Percentiles rank a stretch among this genome's conserved stretches.
Conservation (phyloP, 2,797 vertebrate species). For the Sebastes variabilis region DNA sequence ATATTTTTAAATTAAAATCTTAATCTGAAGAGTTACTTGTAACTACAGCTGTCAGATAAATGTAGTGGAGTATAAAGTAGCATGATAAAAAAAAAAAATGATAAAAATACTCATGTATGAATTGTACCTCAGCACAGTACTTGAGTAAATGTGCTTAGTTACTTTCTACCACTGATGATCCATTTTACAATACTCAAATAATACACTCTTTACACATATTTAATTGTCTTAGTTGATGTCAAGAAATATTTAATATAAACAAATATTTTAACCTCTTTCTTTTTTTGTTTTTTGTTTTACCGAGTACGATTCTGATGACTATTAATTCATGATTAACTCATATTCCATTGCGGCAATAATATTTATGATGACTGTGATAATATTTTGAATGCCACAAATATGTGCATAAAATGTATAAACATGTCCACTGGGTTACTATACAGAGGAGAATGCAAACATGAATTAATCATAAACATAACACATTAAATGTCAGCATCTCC, state of each 20-base stretch:
- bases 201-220: background rate
- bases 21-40: background rate
- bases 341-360: background rate
- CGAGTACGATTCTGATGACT: background rate
- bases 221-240: background rate
- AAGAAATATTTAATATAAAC: background rate
- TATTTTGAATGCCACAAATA: conserved; percentile 52
- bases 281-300: background rate
- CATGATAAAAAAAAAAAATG: background rate
- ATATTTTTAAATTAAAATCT: accelerated
- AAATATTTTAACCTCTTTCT: background rate
- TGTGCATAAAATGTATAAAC: conserved; percentile 40
- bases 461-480: conserved; percentile 70
- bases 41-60: background rate
- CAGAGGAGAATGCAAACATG: conserved; percentile 33
- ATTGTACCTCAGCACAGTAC: background rate
- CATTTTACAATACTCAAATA: background rate
- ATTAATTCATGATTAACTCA: background rate
- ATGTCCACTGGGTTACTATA: conserved; percentile 29
- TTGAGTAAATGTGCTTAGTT: background rate
- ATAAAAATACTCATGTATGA: background rate
- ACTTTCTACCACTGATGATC: background rate
- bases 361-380: conserved; percentile 2
- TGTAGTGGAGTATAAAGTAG: background rate
- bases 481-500: conserved; percentile 73